Evolutionary conservation across 1,140 invertebrate genomes (phyloP).

Genomic region (Conopomorpha cramerella): DNA sequence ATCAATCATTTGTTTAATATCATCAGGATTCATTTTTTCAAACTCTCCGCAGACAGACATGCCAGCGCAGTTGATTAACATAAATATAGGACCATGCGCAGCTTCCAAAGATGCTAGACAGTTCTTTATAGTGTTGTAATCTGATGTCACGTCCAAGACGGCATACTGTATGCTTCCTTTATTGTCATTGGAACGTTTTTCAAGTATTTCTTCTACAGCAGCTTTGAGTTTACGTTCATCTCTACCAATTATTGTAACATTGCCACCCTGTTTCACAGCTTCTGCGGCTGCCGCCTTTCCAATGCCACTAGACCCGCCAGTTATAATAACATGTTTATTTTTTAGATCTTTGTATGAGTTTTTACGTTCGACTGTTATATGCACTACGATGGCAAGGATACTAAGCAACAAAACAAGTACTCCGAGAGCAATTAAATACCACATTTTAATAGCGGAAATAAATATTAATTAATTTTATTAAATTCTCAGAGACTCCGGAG

Average conservation of each 20-base stretch:
- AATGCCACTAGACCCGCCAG: conserved; percentile 95
- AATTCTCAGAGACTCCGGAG: too few relatives aligned
- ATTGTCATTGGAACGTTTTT: conserved; percentile 26
- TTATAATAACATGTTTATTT: conserved; percentile 72
- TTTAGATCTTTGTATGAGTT: conserved; percentile 19
- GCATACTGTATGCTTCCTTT: conserved; percentile 72
- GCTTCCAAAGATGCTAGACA: conserved; percentile 63
- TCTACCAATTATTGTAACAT: conserved; percentile 89
- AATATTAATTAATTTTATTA: too few relatives aligned
- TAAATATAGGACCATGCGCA: conserved; percentile 76
- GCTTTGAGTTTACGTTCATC: conserved; percentile 70
- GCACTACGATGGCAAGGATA: too few relatives aligned
- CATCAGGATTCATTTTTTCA: conserved; percentile 76
- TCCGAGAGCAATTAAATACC: too few relatives aligned
- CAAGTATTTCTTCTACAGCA: conserved; percentile 65
- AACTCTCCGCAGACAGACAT: conserved; percentile 77
- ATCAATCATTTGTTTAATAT: conserved; percentile 73
- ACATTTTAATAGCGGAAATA: too few relatives aligned
- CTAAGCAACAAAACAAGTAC: too few relatives aligned
- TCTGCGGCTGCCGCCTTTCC: conserved; percentile 83
- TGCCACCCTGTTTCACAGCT: conserved; percentile 77
- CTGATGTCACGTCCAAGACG: conserved; percentile 74
- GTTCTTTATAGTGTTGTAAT: conserved; percentile 67
- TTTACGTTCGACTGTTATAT: too few relatives aligned
- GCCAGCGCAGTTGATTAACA: conserved; percentile 93